These are phyloP conservation scores for Conus canariensis DNA, from an alignment of 2,888 invertebrate species.

Conservation along the genomic window DNA sequence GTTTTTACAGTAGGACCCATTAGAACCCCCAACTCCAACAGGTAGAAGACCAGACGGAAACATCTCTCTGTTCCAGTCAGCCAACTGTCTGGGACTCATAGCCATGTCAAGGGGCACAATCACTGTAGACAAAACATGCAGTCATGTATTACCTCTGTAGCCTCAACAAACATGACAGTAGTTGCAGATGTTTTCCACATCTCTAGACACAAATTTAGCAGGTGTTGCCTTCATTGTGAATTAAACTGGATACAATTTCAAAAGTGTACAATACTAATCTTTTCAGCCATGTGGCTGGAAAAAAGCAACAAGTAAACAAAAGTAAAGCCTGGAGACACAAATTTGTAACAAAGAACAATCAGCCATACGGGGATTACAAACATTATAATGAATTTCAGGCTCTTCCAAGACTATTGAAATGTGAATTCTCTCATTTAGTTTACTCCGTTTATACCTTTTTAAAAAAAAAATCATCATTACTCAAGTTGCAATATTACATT, in stretches of 20 bases:
- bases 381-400: no score
- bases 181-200: neutral
- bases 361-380: no score
- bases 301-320: no score
- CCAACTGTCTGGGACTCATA: neutral
- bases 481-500: neutral
- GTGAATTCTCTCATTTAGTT: no score
- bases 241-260: no score
- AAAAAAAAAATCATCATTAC: neutral
- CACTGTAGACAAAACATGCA: conserved; percentile 31
- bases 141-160: neutral
- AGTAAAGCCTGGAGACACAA: no score
- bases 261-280: neutral
- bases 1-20: conserved; percentile 33
- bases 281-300: neutral
- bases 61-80: neutral
- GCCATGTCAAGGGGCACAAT: neutral
- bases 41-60: neutral
- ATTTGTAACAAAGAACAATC: no score
- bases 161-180: neutral
- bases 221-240: neutral
- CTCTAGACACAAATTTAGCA: neutral
- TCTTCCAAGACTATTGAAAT: no score
- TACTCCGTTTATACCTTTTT: no score
- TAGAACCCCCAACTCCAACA: conserved; percentile 10